Percentiles rank a stretch among this genome's conserved stretches.
Conservation (phyloP, 2,797 vertebrate genomes). For the Erpetoichthys calabaricus region DNA sequence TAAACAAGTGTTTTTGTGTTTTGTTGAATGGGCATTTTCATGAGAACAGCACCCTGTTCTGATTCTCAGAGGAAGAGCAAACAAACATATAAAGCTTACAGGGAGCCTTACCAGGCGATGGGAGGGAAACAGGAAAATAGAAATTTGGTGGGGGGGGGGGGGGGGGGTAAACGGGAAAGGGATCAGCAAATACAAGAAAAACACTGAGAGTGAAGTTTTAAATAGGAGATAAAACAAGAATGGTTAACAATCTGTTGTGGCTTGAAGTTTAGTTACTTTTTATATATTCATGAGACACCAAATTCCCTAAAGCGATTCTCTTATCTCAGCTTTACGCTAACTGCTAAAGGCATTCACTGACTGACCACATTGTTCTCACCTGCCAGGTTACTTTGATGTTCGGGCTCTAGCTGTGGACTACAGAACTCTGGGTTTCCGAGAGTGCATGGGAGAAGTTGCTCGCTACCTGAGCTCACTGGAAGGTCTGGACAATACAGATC, state of each 20-base stretch:
- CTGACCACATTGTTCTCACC: background rate
- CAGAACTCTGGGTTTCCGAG: constrained; percentile 79
- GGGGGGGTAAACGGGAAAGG: background rate
- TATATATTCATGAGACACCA: too few relatives aligned
- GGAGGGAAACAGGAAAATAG: background rate
- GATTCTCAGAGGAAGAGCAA: constrained; percentile 2
- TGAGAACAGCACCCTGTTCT: constrained; percentile 4
- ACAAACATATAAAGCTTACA: background rate
- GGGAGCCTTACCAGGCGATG: background rate
- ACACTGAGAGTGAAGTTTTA: too few relatives aligned
- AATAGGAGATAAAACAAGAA: too few relatives aligned
- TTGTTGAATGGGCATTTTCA: constrained; percentile 4
- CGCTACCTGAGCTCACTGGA: constrained; percentile 76
- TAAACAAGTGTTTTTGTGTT: constrained; percentile 7
- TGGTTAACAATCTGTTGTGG: too few relatives aligned
- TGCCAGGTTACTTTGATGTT: constrained; percentile 77
- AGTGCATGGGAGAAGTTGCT: constrained; percentile 83
- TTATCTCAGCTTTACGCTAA: too few relatives aligned
- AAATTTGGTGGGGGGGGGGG: background rate
- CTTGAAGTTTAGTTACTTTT: too few relatives aligned
- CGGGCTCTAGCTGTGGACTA: constrained; percentile 79
- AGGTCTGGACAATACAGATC: constrained; percentile 64
- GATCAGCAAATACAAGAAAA: too few relatives aligned
- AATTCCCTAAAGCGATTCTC: too few relatives aligned
- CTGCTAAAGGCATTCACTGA: too few relatives aligned